Conservation (phyloP, 2,113 vertebrate species). For the Pantherophis guttatus region DNA sequence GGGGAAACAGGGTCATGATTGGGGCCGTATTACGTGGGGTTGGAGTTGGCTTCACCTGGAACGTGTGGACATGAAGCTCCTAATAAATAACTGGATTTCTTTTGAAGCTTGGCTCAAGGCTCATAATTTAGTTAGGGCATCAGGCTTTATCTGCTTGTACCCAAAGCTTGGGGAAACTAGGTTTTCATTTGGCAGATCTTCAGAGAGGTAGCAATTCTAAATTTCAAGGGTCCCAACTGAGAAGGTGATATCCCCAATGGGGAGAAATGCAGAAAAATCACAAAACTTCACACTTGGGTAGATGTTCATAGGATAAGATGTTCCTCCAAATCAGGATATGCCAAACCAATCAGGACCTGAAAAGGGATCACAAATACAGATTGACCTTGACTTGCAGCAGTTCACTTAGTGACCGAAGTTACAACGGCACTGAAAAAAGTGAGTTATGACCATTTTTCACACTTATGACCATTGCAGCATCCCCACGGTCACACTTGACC, state of each 20-base stretch:
- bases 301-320: background rate
- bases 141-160: background rate
- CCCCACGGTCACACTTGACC: no score
- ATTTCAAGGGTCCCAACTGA: background rate
- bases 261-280: background rate
- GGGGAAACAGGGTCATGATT: no score
- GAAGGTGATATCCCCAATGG: background rate
- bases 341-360: background rate
- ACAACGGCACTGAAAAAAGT: no score
- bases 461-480: no score
- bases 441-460: no score
- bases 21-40: no score
- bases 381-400: no score
- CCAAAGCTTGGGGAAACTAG: background rate
- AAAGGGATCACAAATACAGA: background rate
- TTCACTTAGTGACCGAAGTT: no score
- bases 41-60: no score
- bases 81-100: no score
- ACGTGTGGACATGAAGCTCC: no score
- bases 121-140: background rate
- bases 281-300: background rate
- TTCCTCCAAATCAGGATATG: background rate
- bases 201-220: background rate
- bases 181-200: background rate
- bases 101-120: no score